These are phyloP conservation scores for Stenurella melanura DNA, from an alignment of 2,888 invertebrate genomes.

Conservation along the genomic window DNA sequence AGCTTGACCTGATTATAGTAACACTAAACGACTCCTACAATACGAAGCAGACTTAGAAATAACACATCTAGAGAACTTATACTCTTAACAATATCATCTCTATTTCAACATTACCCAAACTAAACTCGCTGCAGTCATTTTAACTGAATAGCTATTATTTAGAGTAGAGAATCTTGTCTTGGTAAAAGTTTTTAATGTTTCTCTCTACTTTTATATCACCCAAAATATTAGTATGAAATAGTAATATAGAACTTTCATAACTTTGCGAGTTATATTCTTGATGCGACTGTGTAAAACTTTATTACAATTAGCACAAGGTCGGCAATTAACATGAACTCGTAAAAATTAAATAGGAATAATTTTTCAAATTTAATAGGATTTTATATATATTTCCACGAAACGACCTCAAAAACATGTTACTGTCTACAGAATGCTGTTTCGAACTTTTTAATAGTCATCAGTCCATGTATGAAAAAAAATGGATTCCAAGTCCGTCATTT, in stretches of 20 bases:
- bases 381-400: too few species aligned
- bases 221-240: not conserved
- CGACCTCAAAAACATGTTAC: too few species aligned
- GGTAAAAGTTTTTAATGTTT: not conserved
- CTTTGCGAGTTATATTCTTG: not conserved
- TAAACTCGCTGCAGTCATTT: not conserved
- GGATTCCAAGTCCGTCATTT: too few species aligned
- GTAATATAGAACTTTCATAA: not conserved
- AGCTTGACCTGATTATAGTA: not conserved
- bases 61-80: not conserved
- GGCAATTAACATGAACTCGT: too few species aligned
- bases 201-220: conserved; percentile 27
- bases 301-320: not conserved
- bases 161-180: conserved; percentile 7
- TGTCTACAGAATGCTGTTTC: too few species aligned
- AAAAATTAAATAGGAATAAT: too few species aligned
- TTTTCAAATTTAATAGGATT: too few species aligned
- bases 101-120: not conserved
- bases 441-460: too few species aligned
- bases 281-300: not conserved
- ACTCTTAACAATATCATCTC: conserved; percentile 2
- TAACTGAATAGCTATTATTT: conserved; percentile 4
- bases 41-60: not conserved
- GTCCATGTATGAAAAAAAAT: too few species aligned
- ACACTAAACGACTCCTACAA: not conserved